Evolutionary conservation across 23 tunicate genomes (phyloP).

Genomic region (Styela plicata): DNA sequence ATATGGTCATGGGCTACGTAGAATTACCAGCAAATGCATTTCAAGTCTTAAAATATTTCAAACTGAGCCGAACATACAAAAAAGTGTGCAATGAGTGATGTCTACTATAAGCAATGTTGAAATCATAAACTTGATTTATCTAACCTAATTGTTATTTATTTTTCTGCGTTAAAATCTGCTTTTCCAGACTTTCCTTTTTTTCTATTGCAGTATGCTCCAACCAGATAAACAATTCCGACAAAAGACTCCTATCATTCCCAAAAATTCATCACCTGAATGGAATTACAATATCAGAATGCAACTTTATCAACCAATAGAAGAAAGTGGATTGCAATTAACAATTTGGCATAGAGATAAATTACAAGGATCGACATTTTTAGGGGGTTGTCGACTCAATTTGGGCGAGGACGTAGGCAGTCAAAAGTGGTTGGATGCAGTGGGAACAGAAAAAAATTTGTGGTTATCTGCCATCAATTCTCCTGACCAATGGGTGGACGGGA

Average conservation of each 20-base stretch:
- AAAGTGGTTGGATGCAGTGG: slow-evolving; percentile 21
- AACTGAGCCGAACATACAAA: too few relatives aligned
- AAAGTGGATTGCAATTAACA: slow-evolving; percentile 42
- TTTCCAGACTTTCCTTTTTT: not conserved
- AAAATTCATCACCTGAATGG: slow-evolving; percentile 37
- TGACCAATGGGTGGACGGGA: slow-evolving; percentile 40
- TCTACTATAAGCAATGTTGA: too few relatives aligned
- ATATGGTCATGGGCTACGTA: too few relatives aligned
- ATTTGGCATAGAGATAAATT: slow-evolving; percentile 37
- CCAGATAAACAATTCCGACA: slow-evolving; percentile 48
- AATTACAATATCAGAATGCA: slow-evolving; percentile 39
- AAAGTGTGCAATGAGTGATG: too few relatives aligned
- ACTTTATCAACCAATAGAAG: slow-evolving; percentile 43
- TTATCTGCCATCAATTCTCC: slow-evolving; percentile 34
- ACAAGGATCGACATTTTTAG: slow-evolving; percentile 31
- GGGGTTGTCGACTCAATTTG: slow-evolving; percentile 33
- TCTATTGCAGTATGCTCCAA: slow-evolving; percentile 27
- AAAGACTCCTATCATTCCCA: slow-evolving; percentile 37
- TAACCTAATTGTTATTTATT: too few relatives aligned
- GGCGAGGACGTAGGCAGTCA: slow-evolving; percentile 18
- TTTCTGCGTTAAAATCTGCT: too few relatives aligned
- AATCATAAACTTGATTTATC: too few relatives aligned
- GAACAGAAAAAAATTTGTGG: slow-evolving; percentile 39
- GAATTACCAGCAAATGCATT: too few relatives aligned
- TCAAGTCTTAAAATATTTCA: too few relatives aligned